Evolutionary conservation across 2,113 vertebrate species (phyloP).

Genomic region (Bagarius yarrelli): DNA sequence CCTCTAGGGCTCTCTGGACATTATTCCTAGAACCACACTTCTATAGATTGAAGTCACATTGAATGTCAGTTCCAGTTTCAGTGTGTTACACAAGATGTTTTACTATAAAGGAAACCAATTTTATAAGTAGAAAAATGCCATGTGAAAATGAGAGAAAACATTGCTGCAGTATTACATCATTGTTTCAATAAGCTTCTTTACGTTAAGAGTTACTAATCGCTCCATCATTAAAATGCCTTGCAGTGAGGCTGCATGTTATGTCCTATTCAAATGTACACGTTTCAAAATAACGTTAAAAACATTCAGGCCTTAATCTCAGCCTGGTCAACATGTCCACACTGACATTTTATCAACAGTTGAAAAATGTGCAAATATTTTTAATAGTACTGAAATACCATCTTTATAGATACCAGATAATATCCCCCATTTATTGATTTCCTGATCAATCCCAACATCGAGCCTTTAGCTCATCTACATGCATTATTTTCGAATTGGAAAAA

Average conservation of each 20-base stretch:
- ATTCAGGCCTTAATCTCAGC: neutral
- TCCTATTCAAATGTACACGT: neutral
- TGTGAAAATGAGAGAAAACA: conserved; percentile 1
- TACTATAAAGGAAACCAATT: neutral
- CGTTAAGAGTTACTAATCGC: neutral
- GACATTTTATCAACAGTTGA: neutral
- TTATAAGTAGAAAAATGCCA: neutral
- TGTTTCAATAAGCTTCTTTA: neutral
- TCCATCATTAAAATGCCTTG: neutral
- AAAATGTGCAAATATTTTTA: neutral
- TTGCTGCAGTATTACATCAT: conserved; percentile 4
- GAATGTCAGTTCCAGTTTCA: neutral
- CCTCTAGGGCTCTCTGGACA: neutral
- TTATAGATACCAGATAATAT: neutral
- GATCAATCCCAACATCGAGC: too few relatives aligned
- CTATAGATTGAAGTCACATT: neutral
- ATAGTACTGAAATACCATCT: too few relatives aligned
- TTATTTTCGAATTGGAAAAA: neutral
- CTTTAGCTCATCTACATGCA: neutral
- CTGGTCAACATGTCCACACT: neutral
- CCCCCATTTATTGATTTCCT: neutral
- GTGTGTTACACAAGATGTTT: neutral
- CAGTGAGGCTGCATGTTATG: neutral
- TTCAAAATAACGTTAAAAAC: neutral
- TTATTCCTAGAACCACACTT: neutral